These are phyloP conservation scores for Drosophila limbata DNA, from an alignment of 2,888 invertebrate genomes.

Conservation along the genomic window DNA sequence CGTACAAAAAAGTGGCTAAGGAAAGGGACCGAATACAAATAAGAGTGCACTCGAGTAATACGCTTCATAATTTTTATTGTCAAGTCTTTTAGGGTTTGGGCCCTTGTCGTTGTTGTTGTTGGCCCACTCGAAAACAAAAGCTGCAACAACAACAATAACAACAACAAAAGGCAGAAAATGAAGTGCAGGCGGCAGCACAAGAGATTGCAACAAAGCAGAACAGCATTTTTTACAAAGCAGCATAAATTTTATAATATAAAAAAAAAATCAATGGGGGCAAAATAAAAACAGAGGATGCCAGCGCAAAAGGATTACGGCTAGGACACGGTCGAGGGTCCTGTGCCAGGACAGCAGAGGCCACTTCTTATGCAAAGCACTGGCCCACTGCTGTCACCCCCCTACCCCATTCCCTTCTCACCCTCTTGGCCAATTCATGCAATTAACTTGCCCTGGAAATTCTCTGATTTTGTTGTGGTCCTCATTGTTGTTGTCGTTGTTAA, in stretches of 20 bases:
- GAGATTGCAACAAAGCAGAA: conserved; percentile 74
- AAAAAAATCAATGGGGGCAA: conserved; percentile 66
- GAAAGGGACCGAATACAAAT: conserved; percentile 62
- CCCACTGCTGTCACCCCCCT: conserved; percentile 37
- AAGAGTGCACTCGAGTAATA: conserved; percentile 83
- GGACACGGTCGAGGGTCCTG: conserved; percentile 39
- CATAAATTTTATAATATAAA: conserved; percentile 80
- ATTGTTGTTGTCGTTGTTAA: conserved; percentile 49
- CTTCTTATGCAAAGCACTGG: conserved; percentile 62
- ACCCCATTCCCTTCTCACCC: conserved; percentile 1
- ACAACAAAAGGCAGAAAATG: conserved; percentile 51
- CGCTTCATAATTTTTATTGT: conserved; percentile 83
- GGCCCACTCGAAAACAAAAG: conserved; percentile 77
- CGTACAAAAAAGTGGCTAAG: conserved; percentile 56
- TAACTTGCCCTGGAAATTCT: conserved; percentile 67
- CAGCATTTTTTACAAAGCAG: conserved; percentile 64
- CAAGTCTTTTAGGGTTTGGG: conserved; percentile 74
- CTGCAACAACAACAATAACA: conserved; percentile 41
- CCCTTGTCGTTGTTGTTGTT: conserved; percentile 51
- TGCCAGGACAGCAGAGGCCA: conserved; percentile 36
- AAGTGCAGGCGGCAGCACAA: conserved; percentile 49
- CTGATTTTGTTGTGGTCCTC: conserved; percentile 50
- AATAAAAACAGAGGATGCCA: conserved; percentile 35
- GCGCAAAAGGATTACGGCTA: conserved; percentile 58
- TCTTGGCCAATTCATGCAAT: conserved; percentile 56